Evolutionary conservation across 2,888 invertebrate species (phyloP).

Genomic region (Drosophila maculinotata): DNA sequence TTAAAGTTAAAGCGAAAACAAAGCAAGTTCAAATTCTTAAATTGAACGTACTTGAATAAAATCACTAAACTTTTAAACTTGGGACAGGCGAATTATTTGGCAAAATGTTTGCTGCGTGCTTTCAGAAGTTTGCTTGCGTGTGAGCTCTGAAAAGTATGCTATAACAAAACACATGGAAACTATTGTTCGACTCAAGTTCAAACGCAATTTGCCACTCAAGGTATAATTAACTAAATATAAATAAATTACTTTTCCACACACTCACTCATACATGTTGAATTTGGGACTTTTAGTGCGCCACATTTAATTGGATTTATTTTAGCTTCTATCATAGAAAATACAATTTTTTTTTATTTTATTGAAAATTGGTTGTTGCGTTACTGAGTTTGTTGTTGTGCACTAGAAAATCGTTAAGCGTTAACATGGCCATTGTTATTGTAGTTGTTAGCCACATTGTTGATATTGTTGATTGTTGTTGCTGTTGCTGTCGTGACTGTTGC

Average conservation of each 20-base stretch:
- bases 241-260: conserved; percentile 16
- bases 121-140: no score
- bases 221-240: conserved; percentile 24
- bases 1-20: no score
- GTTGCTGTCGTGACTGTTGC: conserved; percentile 44
- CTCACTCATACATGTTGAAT: conserved; percentile 32
- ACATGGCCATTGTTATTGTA: conserved; percentile 42
- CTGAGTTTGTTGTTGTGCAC: conserved; percentile 56
- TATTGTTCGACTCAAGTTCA: background rate
- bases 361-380: conserved; percentile 16
- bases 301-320: conserved; percentile 48
- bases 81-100: no score
- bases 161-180: background rate
- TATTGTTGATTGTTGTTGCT: conserved; percentile 10
- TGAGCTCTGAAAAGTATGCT: conserved; percentile 25
- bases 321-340: conserved; percentile 22
- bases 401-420: conserved; percentile 71
- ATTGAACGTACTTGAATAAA: background rate
- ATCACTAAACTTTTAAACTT: no score
- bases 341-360: conserved; percentile 11
- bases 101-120: no score
- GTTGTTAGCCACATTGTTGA: conserved; percentile 28
- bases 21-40: background rate
- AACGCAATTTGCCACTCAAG: conserved; percentile 1
- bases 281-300: conserved; percentile 25